Evolutionary conservation across 2,888 invertebrate species (phyloP), one percentile per base, ranked within the genome.

Genomic region (Vesta saturnalis): DNA sequence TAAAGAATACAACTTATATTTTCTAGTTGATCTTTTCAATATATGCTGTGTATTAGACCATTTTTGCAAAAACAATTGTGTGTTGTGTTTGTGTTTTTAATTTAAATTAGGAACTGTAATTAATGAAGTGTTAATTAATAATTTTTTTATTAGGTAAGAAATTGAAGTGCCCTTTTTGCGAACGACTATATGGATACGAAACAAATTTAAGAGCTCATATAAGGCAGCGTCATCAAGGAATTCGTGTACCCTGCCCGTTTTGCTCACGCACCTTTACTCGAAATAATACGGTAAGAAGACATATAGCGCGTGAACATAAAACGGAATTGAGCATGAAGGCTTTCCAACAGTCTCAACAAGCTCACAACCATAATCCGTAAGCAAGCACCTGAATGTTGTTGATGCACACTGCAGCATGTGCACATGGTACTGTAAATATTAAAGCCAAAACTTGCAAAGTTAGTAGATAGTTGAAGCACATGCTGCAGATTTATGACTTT

Each of bases 191-290:
- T 85, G 95, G 95, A 73, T 95, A 95, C 84, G 95, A 95, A 88
- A 95, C 95, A 81, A 95, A 95, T 84, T 86, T 95, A 82, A 91
- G 95, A 76, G 95, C 95, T 74, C 95, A 95, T 86, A 95, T 95
- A 82, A 88, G 95, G 64, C 95, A 95, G 83, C 91, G 95, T 82
- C 95, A 95, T 85, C 95, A 95, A 85, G 95, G 95, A 77, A 95
- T 95, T 79, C 89, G 95, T 62, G 95, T 95, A 82, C 95, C 94
- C 64, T 95, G 95, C 84, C 95, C 95, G 69, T 95, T 93, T 85
- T 95, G 95, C 86, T 89, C 93, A 80, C 91, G 95, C 79, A 95
- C 95, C 54, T 95, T 95, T 85, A 95, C 95, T 76, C 90, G 95
- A 79, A 95, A 95, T 88, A 95, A 95, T 86, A 95, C 95, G 23